These are phyloP conservation scores for Craterocephalus amniculus DNA, from an alignment of 2,797 vertebrate species.

Conservation along the genomic window DNA sequence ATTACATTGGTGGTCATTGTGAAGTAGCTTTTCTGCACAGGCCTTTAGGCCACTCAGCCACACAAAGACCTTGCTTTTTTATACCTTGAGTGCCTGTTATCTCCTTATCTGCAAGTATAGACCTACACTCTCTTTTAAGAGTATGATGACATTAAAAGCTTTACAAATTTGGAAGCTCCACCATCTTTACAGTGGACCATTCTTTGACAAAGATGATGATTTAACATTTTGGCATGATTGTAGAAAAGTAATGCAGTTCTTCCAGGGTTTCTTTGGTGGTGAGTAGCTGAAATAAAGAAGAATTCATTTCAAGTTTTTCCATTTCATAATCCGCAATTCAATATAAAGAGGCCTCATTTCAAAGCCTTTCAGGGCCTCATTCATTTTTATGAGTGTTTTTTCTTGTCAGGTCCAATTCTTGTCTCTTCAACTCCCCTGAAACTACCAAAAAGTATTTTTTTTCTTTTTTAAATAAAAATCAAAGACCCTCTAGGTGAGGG, in stretches of 20 bases:
- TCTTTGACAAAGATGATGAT: conserved; percentile 43
- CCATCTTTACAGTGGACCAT: conserved; percentile 43
- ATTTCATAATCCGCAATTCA: conserved; percentile 60
- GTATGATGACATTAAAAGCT: conserved; percentile 65
- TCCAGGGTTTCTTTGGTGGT: conserved; percentile 18
- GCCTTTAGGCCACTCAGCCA: conserved; percentile 67
- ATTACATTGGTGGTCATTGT: conserved; percentile 73
- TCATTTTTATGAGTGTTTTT: conserved; percentile 80
- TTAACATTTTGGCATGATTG: conserved; percentile 44
- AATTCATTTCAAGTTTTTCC: conserved; percentile 49
- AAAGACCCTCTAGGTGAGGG: conserved; percentile 74
- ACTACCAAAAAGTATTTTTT: conserved; percentile 78
- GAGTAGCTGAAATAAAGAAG: conserved; percentile 34
- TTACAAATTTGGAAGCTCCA: conserved; percentile 43
- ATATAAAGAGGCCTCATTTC: conserved; percentile 58
- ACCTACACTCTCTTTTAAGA: conserved; percentile 50
- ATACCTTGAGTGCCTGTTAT: conserved; percentile 69
- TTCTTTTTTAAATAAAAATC: conserved; percentile 73
- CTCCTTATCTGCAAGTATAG: conserved; percentile 61
- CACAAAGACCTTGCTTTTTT: conserved; percentile 57
- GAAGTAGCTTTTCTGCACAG: conserved; percentile 67
- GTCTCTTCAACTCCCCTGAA: conserved; percentile 62
- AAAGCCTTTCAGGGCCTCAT: conserved; percentile 67
- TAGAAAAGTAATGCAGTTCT: conserved; percentile 26
- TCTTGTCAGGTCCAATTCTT: conserved; percentile 80